Percentiles rank a stretch among this genome's conserved stretches.
phyloP scores from a whole-genome alignment of 2,113 vertebrate genomes.

The Coryphaenoides rupestris region DNA sequence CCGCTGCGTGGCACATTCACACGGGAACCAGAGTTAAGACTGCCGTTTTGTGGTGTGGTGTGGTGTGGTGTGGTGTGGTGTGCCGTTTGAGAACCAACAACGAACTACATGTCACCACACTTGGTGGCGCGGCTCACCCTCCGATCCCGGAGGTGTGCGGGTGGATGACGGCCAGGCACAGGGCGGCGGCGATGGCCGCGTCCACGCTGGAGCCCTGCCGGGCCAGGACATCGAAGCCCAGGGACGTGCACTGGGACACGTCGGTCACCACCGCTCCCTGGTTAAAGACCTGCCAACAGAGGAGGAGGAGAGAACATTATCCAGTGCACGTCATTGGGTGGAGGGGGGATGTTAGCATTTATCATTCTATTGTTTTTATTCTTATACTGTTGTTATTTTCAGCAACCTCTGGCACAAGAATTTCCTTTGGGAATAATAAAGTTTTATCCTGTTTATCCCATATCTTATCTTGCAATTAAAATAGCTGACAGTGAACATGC shows the following conservation, averaged over 20 bases:
- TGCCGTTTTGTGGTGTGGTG: too few species aligned
- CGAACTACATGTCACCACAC: too few species aligned
- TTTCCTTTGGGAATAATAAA: too few species aligned
- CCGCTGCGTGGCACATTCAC: slow-evolving; percentile 71
- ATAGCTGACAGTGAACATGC: not conserved
- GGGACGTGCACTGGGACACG: slow-evolving; percentile 81
- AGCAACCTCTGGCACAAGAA: too few species aligned
- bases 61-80: too few species aligned
- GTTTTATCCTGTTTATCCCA: too few species aligned
- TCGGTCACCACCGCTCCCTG: slow-evolving; percentile 92
- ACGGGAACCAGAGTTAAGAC: too few species aligned
- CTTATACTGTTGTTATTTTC: too few species aligned
- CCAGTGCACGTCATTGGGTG: too few species aligned
- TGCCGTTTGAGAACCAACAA: not conserved
- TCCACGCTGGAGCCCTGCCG: slow-evolving; percentile 91
- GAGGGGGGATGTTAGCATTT: too few species aligned
- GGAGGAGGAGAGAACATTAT: not conserved
- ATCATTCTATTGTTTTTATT: too few species aligned
- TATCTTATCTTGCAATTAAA: not conserved
- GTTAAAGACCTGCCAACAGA: slow-evolving; percentile 79
- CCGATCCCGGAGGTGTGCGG: slow-evolving; percentile 93
- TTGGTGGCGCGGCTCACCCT: slow-evolving; percentile 78
- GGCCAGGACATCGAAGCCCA: slow-evolving; percentile 84
- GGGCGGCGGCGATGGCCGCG: slow-evolving; percentile 83
- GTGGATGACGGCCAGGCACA: slow-evolving; percentile 88